Evolutionary conservation across 2,888 invertebrate species (phyloP).

Genomic region (Bhutanitis thaidina): DNA sequence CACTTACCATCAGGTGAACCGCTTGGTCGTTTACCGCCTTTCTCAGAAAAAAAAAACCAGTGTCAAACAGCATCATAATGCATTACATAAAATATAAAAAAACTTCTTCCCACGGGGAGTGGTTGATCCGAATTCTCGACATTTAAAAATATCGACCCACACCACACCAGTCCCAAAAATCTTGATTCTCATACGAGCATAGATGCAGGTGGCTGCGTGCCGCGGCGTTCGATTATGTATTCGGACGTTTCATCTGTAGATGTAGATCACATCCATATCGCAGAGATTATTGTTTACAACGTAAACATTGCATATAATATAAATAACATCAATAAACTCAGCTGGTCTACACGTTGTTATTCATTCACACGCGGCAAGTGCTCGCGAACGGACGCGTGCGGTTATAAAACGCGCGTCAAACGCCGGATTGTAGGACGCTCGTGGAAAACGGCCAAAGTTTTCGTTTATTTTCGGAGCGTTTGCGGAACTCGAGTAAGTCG

Average conservation of each 20-base stretch:
- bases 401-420: background rate
- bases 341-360: background rate
- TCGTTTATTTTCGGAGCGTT: slow-evolving; percentile 18
- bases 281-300: slow-evolving; percentile 5
- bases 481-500: slow-evolving; percentile 5
- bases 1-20: too few species aligned
- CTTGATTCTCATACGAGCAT: too few species aligned
- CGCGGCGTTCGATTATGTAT: too few species aligned
- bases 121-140: too few species aligned
- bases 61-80: too few species aligned
- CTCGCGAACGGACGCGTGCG: slow-evolving; percentile 3
- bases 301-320: slow-evolving; percentile 12
- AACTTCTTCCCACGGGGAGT: too few species aligned
- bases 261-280: background rate
- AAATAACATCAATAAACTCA: slow-evolving; percentile 2
- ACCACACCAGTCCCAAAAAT: too few species aligned
- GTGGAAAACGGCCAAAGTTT: slow-evolving; percentile 21
- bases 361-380: slow-evolving; percentile 5
- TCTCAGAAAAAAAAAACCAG: too few species aligned
- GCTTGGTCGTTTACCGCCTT: too few species aligned
- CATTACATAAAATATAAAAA: too few species aligned
- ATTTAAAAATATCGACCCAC: too few species aligned
- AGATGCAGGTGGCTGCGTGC: too few species aligned
- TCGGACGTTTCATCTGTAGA: background rate
- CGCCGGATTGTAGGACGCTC: background rate